phyloP scores from a whole-genome alignment of 1,140 invertebrate species.

The Drosophila kurseongensis region DNA sequence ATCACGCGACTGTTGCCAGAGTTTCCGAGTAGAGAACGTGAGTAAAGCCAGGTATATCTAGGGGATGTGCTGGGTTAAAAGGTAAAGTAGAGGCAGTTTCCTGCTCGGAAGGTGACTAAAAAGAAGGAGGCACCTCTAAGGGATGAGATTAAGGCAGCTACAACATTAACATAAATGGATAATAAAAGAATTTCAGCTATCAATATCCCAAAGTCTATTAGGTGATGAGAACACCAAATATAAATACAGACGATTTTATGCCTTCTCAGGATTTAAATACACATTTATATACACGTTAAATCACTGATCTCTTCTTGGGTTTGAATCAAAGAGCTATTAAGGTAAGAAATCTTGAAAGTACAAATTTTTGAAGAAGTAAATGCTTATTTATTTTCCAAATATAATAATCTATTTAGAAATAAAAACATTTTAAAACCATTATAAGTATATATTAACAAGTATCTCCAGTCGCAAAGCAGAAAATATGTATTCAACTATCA shows the following conservation, averaged over 20 bases:
- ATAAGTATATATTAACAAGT: background rate
- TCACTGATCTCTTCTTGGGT: no score
- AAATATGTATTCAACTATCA: background rate
- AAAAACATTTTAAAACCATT: no score
- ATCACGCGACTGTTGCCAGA: constrained; percentile 40
- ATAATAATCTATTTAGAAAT: no score
- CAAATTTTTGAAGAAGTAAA: no score
- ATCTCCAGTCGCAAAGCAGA: no score
- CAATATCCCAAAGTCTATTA: background rate
- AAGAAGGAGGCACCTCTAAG: constrained; percentile 15
- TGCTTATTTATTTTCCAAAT: no score
- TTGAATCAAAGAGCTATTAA: no score
- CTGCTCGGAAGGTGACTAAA: constrained; percentile 18
- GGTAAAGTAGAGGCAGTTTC: background rate
- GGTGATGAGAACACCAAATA: background rate
- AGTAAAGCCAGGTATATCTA: constrained; percentile 8
- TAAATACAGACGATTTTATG: no score
- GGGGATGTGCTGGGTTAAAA: constrained; percentile 11
- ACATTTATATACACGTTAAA: no score
- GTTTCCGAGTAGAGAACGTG: constrained; percentile 18
- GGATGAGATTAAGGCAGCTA: background rate
- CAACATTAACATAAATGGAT: constrained; percentile 21
- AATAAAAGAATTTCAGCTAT: background rate
- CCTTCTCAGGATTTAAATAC: no score
- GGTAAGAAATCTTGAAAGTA: no score